These are phyloP conservation scores for Lymantria monacha DNA, from an alignment of 2,888 invertebrate species.

Conservation along the genomic window DNA sequence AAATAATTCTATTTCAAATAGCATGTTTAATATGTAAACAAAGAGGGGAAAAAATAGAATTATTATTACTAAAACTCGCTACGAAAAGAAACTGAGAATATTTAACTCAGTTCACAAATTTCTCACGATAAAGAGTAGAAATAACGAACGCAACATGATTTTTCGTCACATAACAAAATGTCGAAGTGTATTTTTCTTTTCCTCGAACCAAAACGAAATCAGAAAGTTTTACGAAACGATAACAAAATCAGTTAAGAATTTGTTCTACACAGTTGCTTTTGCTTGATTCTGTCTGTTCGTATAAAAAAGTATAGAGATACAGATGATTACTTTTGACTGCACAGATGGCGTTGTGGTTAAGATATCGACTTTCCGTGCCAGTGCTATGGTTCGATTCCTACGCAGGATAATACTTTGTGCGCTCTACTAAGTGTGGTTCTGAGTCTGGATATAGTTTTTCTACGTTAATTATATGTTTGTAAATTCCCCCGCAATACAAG, in stretches of 20 bases:
- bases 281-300: constrained; percentile 13
- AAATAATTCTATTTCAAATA: too few relatives aligned
- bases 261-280: constrained; percentile 12
- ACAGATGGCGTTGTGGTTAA: too few relatives aligned
- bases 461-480: too few relatives aligned
- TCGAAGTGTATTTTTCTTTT: constrained; percentile 21
- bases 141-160: constrained; percentile 22
- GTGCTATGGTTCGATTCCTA: too few relatives aligned
- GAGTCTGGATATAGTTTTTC: too few relatives aligned
- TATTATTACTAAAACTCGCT: too few relatives aligned
- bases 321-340: constrained; percentile 5
- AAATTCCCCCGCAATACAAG: too few relatives aligned
- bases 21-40: too few relatives aligned
- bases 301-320: not conserved
- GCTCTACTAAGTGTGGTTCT: too few relatives aligned
- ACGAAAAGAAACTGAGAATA: not conserved
- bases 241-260: constrained; percentile 24
- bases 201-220: constrained; percentile 14
- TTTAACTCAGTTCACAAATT: constrained; percentile 5
- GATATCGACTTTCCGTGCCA: too few relatives aligned
- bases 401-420: too few relatives aligned
- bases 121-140: constrained; percentile 20
- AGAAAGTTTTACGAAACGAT: constrained; percentile 23
- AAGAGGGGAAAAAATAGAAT: too few relatives aligned
- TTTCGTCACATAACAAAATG: constrained; percentile 17